Evolutionary conservation across 1,140 invertebrate genomes (phyloP), one percentile per base, ranked within the genome.

Genomic region (Drosophila ficusphila): DNA sequence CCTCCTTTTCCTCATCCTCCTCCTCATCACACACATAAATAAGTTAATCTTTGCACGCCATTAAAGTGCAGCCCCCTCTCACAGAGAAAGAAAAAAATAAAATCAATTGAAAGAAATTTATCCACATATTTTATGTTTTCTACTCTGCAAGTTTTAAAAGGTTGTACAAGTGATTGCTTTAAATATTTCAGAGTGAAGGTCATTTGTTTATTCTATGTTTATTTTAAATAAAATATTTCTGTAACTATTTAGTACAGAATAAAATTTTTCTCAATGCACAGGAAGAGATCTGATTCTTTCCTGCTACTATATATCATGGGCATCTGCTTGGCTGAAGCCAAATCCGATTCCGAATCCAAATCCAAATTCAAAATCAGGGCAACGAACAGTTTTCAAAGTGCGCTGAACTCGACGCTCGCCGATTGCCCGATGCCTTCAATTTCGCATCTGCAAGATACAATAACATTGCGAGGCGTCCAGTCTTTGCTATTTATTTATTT

Each of bases 1-100:
- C 42, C 70, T 25, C 47, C 21, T 23, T 4, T 8, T 5, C 1
- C 57, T 41, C 41, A 62, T 31, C 42, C 21, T 23, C 7, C n/a
- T 5, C 1, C 57, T 41, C 41, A 62, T 31, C 42, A 27, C 62
- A 46, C 34, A 51, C 46, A 73, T 76, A 52, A 74, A 64, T 52
- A 78, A 83, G 74, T 78, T 75, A 82, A 83, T 85, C 71, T 79
- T 44, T 74, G 68, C 70, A 76, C 60, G 79, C 79, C 78, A 83
- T 75, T 78, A 68, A 51, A 75, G 54, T 58, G 58, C 42, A 68
- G 34, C 48, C 42, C 38, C 39, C 54, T 39, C 31, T 56, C 9
- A 27, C 23, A 27, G 36, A 27, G 14, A 46, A 16, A 42, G 7
- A 53, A 33, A 49, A 18, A n/a, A 1, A 27, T 23, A 16, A 46